Evolutionary conservation across 2,888 invertebrate genomes (phyloP), one percentile per base, ranked within the genome.

Genomic region (Pollenia angustigena): DNA sequence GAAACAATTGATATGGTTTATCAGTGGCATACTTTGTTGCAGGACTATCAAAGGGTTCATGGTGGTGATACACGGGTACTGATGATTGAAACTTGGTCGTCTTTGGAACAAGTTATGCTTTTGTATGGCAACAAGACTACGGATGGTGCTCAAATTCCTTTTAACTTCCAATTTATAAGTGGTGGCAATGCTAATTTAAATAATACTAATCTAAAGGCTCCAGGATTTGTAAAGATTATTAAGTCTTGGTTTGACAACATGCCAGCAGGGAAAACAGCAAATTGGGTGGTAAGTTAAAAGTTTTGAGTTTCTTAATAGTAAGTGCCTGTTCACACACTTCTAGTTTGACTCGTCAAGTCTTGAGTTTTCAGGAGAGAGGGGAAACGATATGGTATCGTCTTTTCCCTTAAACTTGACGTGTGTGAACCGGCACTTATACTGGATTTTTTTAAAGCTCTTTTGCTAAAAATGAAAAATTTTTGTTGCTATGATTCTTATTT

Each of bases 1-100:
- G 95, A 95, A 89, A 96, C 96, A 0, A 95, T 94, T 83, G 95
- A 96, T 50, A 95, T 96, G 94, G 94, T 96, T 0, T 96, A 95
- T 88, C 94, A 95, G 89, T 96, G 95, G 95, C 94, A 96, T 74
- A 94, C 94, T 71, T 91, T 95, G 0, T 92, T 96, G 9, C 95
- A 96, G 81, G 94, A 95, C 44, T 95, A 94, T 89, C 92, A 94
- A 14, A 87, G 90, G 60, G 46, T 93, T 74, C 89, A 93, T 88
- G 92, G 93, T 64, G 92, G 94, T 1, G 92, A 95, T 52, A 91
- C 92, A 0, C 89, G 93, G 0, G 93, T 96, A 1, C 93, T 96
- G 90, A 94, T 96, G 91, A 94, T 95, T 0, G 96, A 96, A 90
- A 95, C 95, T 0, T 96, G 96, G 90, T 93, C 95, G 0, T 90